Evolutionary conservation across 2,797 vertebrate species (phyloP), one percentile per base, ranked within the genome.

Genomic region (Liasis olivaceus): DNA sequence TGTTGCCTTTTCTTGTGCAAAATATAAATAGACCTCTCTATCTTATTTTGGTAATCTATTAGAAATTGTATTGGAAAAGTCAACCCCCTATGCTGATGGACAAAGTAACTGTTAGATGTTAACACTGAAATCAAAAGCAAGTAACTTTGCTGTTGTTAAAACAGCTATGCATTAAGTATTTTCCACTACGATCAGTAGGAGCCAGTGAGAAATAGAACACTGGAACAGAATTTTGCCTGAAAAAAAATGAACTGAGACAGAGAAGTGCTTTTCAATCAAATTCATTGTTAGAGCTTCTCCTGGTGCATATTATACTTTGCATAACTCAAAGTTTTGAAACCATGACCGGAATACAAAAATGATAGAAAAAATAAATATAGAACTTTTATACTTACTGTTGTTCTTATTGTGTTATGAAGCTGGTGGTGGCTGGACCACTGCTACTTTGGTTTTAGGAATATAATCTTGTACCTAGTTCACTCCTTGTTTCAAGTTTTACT

Each of bases 21-120:
- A 92, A 94, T 92, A 95, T 94, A 95, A 94, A 94, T 93, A 94
- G 94, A 91, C 0, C 1, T 92, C 87, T 90, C 69, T 92, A 94
- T 60, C 92, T 95, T 94, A 92, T 95, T 89, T 95, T 2, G 13
- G 95, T 95, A 95, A 96, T 93, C 90, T 94, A 95, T 93, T 95
- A 93, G 88, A 93, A 93, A 59, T 86, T 91, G 59, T 85, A 72
- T 89, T 84, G 91, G 90, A 69, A 93, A 84, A 94, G 90, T 6
- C 0, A 95, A 93, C 88, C 47, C 47, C 1, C 14, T 26, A 28
- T 0, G 0, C 8, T 91, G 86, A 94, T 60, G 77, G 89, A 84
- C 58, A 54, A 7, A 12, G 47, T 87, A 59, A 4, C 0, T 2
- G 62, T 81, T 64, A 81, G 91, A 92, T 86, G n/a, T 11, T 0